phyloP scores from a whole-genome alignment of 1,140 invertebrate species.

The Phymorhynchus buccinoides region DNA sequence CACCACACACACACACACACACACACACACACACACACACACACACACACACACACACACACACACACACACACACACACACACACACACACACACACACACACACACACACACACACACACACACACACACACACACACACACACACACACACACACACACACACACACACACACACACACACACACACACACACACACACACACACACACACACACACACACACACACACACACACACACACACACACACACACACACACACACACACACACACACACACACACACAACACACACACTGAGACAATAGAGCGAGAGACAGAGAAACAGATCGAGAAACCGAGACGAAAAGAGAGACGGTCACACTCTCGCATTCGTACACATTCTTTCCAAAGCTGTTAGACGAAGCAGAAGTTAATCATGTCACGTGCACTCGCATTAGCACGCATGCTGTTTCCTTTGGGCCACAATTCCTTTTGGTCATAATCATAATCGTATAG shows the following conservation, averaged over 20 bases:
- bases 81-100: not conserved
- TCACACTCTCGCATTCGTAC: no score
- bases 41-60: conserved; percentile 21
- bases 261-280: conserved; percentile 9
- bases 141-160: conserved; percentile 20
- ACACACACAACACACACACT: conserved; percentile 9
- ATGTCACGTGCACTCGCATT: no score
- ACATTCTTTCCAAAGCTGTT: no score
- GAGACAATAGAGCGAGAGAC: no score
- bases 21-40: conserved; percentile 6
- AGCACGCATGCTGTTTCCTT: no score
- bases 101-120: conserved; percentile 11
- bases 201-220: conserved; percentile 13
- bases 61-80: not conserved
- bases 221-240: not conserved
- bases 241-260: not conserved
- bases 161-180: conserved; percentile 26
- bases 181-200: conserved; percentile 34
- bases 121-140: not conserved
- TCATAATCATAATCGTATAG: no score
- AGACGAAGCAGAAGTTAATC: no score
- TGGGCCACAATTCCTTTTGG: no score
- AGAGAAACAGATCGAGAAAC: no score
- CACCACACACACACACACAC: conserved; percentile 2
- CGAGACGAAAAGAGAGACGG: no score